Evolutionary conservation across 2,888 invertebrate species (phyloP).

Genomic region (Melangyna quadrimaculata): DNA sequence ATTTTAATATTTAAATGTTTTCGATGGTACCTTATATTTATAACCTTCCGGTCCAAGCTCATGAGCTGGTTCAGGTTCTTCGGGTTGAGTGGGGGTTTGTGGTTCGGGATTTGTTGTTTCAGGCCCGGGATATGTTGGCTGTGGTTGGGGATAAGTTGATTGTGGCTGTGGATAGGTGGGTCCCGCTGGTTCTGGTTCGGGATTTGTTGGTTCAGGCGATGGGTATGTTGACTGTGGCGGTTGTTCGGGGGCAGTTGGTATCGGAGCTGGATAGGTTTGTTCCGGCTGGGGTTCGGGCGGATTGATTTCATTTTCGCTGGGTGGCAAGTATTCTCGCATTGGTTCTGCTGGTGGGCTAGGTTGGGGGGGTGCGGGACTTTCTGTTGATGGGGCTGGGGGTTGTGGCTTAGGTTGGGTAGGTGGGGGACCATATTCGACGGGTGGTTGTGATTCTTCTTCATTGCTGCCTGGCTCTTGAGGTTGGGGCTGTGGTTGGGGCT

Average conservation of each 20-base stretch:
- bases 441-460: background rate
- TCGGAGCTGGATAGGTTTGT: slow-evolving; percentile 10
- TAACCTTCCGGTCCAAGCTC: slow-evolving; percentile 78
- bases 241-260: slow-evolving; percentile 20
- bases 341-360: slow-evolving; percentile 21
- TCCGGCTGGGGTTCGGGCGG: slow-evolving; percentile 14
- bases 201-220: slow-evolving; percentile 28
- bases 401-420: slow-evolving; percentile 7
- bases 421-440: slow-evolving; percentile 17
- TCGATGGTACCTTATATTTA: slow-evolving; percentile 79
- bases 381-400: background rate
- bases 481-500: slow-evolving; percentile 19
- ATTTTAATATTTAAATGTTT: slow-evolving; percentile 77
- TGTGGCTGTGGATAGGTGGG: slow-evolving; percentile 60
- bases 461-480: slow-evolving; percentile 15
- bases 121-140: slow-evolving; percentile 70
- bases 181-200: slow-evolving; percentile 57
- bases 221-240: slow-evolving; percentile 17
- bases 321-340: slow-evolving; percentile 44
- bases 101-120: slow-evolving; percentile 68
- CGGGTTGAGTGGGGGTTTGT: slow-evolving; percentile 35
- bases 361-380: background rate
- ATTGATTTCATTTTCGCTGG: slow-evolving; percentile 32
- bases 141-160: slow-evolving; percentile 62
- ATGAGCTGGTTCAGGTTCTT: slow-evolving; percentile 50